Evolutionary conservation across 2,888 invertebrate genomes (phyloP), one percentile per base, ranked within the genome.

Genomic region (Keiferia lycopersicella): DNA sequence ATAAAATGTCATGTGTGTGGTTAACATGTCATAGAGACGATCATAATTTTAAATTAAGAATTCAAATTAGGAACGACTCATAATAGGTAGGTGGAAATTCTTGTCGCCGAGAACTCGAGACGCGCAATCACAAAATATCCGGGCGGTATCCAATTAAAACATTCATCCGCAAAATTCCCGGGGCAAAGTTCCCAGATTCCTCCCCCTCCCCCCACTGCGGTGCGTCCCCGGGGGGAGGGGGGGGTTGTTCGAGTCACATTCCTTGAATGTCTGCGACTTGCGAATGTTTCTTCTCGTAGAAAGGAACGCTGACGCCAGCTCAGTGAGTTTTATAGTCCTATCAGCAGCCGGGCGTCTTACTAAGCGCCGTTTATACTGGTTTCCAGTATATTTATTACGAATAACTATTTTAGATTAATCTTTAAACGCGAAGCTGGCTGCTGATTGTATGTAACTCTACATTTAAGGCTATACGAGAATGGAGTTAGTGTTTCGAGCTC

Each of bases 131-230:
- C 87, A 86, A 86, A 90, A 88, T 88, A 86, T 88, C 84, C 88
- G 77, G 81, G 76, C 78, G 80, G 80, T 85, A 84, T 86, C 88
- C 86, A 91, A 91, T 91, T 91, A 91, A 91, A 89, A 84, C 89
- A 84, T 82, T 87, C 86, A 87, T 86, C 87, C 89, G 82, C 87
- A 87, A 86, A 86, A 91, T 90, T 87, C 89, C 88, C 74, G 84
- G 82, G 82, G 80, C 80, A 82, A 88, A 88, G 80, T 88, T 89
- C 81, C 75, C 76, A 79, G 80, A 82, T 79, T 82, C 81, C 81
- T 71, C 74, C 73, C 71, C 65, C 71, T 69, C 64, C 68, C 74
- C 65, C 67, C 61, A 58, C 68, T 34, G 14, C 20, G 38, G 65
- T 45, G n/a, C 45, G 63, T 50, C 63, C 63, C 50, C 56, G 69